Conservation (phyloP, 2,888 invertebrate genomes). For the Drosophila peninsularis region DNA sequence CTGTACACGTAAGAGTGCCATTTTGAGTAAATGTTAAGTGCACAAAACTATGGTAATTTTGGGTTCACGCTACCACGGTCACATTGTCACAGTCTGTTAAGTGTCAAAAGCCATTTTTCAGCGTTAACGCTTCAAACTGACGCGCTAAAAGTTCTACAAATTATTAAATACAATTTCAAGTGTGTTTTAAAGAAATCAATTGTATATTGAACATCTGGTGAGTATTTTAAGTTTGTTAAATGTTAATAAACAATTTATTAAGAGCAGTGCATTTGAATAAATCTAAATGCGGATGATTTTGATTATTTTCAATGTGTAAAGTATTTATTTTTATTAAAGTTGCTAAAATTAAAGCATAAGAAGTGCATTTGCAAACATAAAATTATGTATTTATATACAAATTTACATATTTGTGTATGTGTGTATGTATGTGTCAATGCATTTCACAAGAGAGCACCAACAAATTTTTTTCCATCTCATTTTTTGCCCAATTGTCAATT, state of each 20-base stretch:
- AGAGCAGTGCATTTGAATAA: neutral
- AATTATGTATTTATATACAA: neutral
- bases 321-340: neutral
- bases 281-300: neutral
- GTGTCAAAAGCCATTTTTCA: neutral
- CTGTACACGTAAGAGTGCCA: constrained; percentile 16
- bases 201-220: neutral
- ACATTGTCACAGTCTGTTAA: neutral
- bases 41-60: neutral
- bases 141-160: neutral
- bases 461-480: neutral
- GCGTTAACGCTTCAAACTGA: constrained; percentile 12
- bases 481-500: constrained; percentile 4
- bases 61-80: neutral
- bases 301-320: neutral
- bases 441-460: neutral
- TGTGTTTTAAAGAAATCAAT: neutral
- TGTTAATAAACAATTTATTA: no score
- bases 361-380: no score
- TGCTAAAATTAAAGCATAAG: neutral
- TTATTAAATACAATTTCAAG: no score
- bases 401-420: no score
- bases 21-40: constrained; percentile 6
- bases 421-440: neutral
- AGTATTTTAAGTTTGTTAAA: neutral